Percentiles rank a stretch among this genome's conserved stretches.
Conservation (phyloP, 2,888 invertebrate genomes). For the Tachystola acroxantha region DNA sequence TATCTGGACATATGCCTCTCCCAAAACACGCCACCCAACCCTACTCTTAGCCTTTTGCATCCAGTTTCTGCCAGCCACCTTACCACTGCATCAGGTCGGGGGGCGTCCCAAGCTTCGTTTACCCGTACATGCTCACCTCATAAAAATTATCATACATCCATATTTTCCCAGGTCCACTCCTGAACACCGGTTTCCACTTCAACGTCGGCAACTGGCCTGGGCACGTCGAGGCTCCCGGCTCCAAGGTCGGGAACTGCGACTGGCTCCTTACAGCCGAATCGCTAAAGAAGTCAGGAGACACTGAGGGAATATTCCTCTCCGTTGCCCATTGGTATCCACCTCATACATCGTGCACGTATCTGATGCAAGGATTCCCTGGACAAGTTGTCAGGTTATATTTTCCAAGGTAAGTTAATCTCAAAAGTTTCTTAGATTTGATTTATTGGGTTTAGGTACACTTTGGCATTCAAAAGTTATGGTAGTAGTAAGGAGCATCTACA, state of each 20-base stretch:
- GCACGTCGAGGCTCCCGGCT: constrained; percentile 93
- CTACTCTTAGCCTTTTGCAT: no score
- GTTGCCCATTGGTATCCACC: constrained; percentile 97
- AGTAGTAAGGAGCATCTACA: no score
- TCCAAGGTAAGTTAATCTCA: constrained; percentile 83
- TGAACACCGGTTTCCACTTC: constrained; percentile 96
- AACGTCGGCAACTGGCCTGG: constrained; percentile 97
- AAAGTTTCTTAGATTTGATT: no score
- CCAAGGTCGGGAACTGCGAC: constrained; percentile 91
- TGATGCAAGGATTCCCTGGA: constrained; percentile 90
- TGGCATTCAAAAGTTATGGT: no score
- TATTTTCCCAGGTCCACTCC: constrained; percentile 85
- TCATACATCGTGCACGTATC: constrained; percentile 93
- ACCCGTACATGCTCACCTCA: no score
- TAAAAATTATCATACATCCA: no score
- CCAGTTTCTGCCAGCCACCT: no score
- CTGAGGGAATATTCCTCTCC: constrained; percentile 93
- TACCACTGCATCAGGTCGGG: no score
- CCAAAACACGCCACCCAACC: no score
- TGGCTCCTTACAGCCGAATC: constrained; percentile 92
- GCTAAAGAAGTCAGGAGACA: constrained; percentile 85
- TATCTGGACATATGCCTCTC: no score
- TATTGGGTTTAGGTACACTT: no score
- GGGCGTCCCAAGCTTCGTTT: no score
- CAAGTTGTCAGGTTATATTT: constrained; percentile 94